Evolutionary conservation across 2,888 invertebrate species (phyloP).

Genomic region (Odontomyia ornata): DNA sequence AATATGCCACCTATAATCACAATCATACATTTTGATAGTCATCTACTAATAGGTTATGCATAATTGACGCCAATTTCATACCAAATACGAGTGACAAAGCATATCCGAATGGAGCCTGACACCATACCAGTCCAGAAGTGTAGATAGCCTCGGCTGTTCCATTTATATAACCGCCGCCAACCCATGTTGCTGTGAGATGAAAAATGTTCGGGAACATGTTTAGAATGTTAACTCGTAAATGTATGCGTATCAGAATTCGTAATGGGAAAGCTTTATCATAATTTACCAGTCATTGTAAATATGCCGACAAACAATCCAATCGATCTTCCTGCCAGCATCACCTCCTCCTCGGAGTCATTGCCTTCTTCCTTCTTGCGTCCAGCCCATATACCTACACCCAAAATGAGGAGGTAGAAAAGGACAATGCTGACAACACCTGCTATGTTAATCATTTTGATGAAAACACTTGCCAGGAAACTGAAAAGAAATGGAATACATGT

Average conservation of each 20-base stretch:
- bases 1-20: conserved; percentile 84
- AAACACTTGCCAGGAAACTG: neutral
- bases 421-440: conserved; percentile 93
- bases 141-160: conserved; percentile 98
- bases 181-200: conserved; percentile 88
- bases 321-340: conserved; percentile 97
- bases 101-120: conserved; percentile 99
- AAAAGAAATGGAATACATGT: neutral
- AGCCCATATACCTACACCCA: conserved; percentile 97
- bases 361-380: conserved; percentile 90
- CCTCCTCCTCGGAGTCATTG: conserved; percentile 94
- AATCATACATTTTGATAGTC: conserved; percentile 10
- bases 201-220: neutral
- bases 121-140: conserved; percentile 92
- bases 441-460: conserved; percentile 81
- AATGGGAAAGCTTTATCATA: conserved; percentile 12
- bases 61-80: conserved; percentile 64
- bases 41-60: conserved; percentile 23
- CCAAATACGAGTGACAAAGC: conserved; percentile 94
- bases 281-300: conserved; percentile 96
- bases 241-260: neutral
- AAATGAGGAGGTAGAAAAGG: conserved; percentile 94
- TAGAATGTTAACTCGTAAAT: neutral
- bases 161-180: conserved; percentile 99
- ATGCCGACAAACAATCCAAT: conserved; percentile 97